phyloP scores from a whole-genome alignment of 2,888 invertebrate species.

The Hartigia nigra region DNA sequence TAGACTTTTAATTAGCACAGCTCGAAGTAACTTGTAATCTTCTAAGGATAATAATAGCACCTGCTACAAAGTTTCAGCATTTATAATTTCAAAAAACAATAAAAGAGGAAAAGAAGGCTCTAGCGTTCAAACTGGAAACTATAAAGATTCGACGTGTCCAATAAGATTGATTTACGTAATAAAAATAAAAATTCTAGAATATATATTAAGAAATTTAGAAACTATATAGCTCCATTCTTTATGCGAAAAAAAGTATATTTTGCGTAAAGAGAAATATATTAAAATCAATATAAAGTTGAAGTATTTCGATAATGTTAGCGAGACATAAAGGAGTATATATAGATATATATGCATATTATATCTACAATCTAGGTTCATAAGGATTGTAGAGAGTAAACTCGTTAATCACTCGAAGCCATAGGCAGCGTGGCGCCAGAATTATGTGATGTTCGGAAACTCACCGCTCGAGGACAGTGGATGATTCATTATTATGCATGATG shows the following conservation, averaged over 20 bases:
- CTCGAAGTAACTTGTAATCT: neutral
- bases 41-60: neutral
- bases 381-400: neutral
- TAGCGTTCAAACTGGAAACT: neutral
- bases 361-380: neutral
- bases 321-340: neutral
- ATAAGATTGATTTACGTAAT: neutral
- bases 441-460: neutral
- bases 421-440: neutral
- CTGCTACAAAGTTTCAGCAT: neutral
- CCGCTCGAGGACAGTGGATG: constrained; percentile 9
- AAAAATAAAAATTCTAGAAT: neutral
- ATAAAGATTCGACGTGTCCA: neutral
- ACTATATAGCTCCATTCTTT: too few species aligned
- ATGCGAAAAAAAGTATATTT: neutral
- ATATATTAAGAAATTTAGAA: neutral
- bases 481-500: constrained; percentile 30
- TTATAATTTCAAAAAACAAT: neutral
- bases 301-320: neutral
- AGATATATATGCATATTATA: neutral
- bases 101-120: neutral
- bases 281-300: neutral
- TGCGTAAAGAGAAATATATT: too few species aligned
- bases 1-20: neutral
- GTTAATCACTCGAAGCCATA: neutral